These are phyloP conservation scores for Mythimna impura DNA, from an alignment of 2,888 invertebrate species.

Conservation along the genomic window DNA sequence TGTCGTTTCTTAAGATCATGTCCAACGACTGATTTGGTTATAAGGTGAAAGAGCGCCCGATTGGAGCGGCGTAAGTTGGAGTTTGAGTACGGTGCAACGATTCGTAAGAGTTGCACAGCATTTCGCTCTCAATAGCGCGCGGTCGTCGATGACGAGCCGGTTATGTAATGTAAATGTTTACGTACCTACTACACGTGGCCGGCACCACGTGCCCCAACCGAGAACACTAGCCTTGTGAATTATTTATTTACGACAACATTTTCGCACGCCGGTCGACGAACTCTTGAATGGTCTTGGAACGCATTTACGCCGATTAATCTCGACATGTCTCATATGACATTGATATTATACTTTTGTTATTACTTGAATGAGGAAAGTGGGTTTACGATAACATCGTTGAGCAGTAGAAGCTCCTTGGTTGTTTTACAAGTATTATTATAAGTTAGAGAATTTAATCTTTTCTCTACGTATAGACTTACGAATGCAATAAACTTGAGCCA, in stretches of 20 bases:
- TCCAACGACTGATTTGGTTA: constrained; percentile 14
- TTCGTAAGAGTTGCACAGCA: constrained; percentile 79
- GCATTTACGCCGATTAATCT: constrained; percentile 88
- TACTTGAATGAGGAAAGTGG: constrained; percentile 44
- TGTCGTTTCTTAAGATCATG: not conserved
- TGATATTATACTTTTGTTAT: constrained; percentile 50
- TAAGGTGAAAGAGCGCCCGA: constrained; percentile 41
- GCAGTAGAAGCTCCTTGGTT: not conserved
- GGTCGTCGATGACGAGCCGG: constrained; percentile 88
- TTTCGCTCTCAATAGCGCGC: constrained; percentile 86
- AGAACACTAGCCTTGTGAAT: constrained; percentile 91
- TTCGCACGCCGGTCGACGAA: constrained; percentile 90
- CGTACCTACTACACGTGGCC: constrained; percentile 88
- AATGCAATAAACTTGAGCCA: not conserved
- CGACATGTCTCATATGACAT: constrained; percentile 74
- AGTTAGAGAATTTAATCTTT: not conserved
- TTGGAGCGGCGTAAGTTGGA: constrained; percentile 55
- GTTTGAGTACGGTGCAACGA: constrained; percentile 70
- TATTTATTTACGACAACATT: constrained; percentile 91
- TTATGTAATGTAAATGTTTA: constrained; percentile 90
- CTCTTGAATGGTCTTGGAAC: constrained; percentile 88
- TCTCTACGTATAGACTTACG: not conserved
- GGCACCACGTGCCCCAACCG: constrained; percentile 87
- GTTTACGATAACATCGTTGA: constrained; percentile 25
- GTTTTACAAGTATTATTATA: constrained; percentile 1